phyloP scores from a whole-genome alignment of 2,113 vertebrate species.

The Budorcas taxicolor region DNA sequence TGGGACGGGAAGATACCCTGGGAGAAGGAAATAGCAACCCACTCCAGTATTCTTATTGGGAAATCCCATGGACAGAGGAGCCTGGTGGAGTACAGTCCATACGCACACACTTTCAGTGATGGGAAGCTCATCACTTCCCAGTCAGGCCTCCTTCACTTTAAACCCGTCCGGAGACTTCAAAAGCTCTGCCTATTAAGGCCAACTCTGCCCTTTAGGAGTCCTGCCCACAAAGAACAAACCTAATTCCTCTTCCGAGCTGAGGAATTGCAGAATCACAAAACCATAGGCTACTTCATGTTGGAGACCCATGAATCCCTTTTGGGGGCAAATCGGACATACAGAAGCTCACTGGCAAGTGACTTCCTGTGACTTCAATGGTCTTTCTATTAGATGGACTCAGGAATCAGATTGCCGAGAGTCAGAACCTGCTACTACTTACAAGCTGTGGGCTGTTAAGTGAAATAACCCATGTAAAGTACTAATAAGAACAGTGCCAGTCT shows the following conservation, averaged over 20 bases:
- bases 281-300: neutral
- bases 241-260: neutral
- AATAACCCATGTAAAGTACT: neutral
- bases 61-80: neutral
- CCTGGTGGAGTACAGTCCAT: neutral
- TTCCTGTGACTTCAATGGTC: neutral
- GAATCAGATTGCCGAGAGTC: neutral
- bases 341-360: neutral
- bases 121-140: neutral
- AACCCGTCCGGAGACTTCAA: neutral
- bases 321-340: neutral
- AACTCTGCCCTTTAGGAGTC: neutral
- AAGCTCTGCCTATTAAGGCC: conserved; percentile 6
- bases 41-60: neutral
- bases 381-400: neutral
- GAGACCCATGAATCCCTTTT: neutral
- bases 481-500: neutral
- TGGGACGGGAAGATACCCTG: neutral
- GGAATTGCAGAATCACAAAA: neutral
- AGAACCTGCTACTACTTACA: neutral
- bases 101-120: neutral
- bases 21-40: neutral
- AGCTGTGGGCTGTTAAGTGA: neutral
- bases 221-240: neutral
- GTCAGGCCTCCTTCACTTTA: neutral